Evolutionary conservation across 2,797 vertebrate genomes (phyloP), one percentile per base, ranked within the genome.

Genomic region (Urocyon cinereoargenteus): DNA sequence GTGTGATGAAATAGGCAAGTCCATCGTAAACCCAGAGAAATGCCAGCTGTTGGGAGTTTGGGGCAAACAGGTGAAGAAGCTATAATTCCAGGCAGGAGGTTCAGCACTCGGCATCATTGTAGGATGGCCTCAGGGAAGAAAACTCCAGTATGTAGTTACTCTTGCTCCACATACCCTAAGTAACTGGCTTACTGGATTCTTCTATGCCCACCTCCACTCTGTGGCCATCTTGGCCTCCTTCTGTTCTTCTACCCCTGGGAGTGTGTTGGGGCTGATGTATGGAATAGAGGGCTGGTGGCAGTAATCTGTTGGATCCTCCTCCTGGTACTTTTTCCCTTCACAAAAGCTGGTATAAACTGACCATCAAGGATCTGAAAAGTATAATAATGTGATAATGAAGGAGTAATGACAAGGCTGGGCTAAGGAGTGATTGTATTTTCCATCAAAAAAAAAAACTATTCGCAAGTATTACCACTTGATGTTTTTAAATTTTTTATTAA

Each of bases 121-220:
- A 14, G n/a, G 19, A 59, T 22, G 8, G 9, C 59, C 51, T 79
- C 61, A 12, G 61, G 36, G 31, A 66, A 68, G 40, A 24, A 34
- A 36, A 51, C 26, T 61, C 57, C 86, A 13, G 15, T 78, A n/a
- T 22, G 0, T 62, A 5, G n/a, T 68, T 68, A 36, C 6, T 53
- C 45, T 53, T 45, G 24, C 13, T 16, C 3, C 34, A 14, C 0
- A 0, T 24, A 22, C 15, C 3, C 5, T 1, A 26, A 79, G 61
- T 34, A 70, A 16, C 34, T 4, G 11, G 59, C 22, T 45, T 24
- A 1, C 68, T 36, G 15, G n/a, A 15, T 82, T 81, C n/a, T 53
- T 59, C 82, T 16, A 16, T 8, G 64, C 28, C 87, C 14, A 24
- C 4, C 61, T n/a, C 28, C 3, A 12, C 51, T 4, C 12, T 34